Conservation (phyloP, 2,113 vertebrate species). For the Ameiurus melas region DNA sequence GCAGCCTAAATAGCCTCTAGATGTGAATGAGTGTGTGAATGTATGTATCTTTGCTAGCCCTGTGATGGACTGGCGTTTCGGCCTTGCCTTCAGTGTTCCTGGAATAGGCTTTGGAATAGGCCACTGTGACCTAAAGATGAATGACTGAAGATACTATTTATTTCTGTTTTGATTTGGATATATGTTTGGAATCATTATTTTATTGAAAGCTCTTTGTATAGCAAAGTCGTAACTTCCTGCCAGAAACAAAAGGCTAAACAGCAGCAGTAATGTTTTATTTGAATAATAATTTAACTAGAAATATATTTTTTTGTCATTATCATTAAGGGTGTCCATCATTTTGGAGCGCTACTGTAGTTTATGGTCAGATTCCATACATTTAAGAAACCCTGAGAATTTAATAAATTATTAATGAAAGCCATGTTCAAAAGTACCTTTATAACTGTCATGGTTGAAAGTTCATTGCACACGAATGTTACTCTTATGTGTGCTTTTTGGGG, state of each 20-base stretch:
- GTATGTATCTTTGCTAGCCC: neutral
- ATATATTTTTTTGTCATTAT: neutral
- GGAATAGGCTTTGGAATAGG: no score
- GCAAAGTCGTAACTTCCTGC: neutral
- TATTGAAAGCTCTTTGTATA: neutral
- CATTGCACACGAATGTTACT: neutral
- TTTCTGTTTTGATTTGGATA: neutral
- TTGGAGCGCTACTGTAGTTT: neutral
- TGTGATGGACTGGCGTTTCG: no score
- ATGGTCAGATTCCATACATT: neutral
- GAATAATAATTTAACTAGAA: neutral
- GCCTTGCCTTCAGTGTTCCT: neutral
- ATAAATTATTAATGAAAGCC: constrained; percentile 16
- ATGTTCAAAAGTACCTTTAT: neutral
- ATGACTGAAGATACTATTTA: neutral
- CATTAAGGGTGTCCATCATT: neutral
- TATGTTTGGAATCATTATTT: neutral
- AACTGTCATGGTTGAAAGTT: constrained; percentile 25
- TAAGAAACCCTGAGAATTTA: neutral
- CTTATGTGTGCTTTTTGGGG: neutral
- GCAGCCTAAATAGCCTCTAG: neutral
- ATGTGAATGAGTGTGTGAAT: neutral
- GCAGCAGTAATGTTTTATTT: neutral
- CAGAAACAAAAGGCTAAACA: neutral
- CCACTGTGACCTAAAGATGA: neutral